These are phyloP conservation scores for Eurystomus glaucurus DNA, from an alignment of 2,797 vertebrate genomes.

Conservation along the genomic window DNA sequence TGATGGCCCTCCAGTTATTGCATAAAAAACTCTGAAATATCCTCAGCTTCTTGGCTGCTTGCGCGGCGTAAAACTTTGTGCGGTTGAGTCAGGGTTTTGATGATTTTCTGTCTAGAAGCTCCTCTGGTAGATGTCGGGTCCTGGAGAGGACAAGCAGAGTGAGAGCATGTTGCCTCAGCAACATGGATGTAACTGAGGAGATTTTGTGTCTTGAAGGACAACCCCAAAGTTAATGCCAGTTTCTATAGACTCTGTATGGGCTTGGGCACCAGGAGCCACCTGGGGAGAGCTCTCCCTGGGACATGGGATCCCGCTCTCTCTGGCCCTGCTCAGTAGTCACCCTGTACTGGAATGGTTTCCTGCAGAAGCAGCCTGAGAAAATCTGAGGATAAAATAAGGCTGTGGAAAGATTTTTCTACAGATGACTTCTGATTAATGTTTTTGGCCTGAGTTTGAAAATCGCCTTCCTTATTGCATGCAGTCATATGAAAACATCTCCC, in stretches of 20 bases:
- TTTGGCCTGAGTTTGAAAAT: slow-evolving; percentile 24
- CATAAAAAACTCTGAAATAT: background rate
- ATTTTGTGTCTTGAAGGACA: slow-evolving; percentile 40
- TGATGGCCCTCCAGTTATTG: slow-evolving; percentile 64
- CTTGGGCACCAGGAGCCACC: background rate
- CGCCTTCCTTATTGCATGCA: background rate
- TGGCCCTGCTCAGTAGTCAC: background rate
- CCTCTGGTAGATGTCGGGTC: background rate
- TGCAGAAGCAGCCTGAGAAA: background rate
- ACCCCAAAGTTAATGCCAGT: background rate
- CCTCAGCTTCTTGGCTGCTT: slow-evolving; percentile 57
- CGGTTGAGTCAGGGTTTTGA: background rate
- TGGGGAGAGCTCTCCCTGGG: background rate
- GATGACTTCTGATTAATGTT: background rate
- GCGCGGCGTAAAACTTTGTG: background rate
- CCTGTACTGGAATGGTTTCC: background rate
- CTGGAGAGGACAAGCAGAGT: slow-evolving; percentile 13
- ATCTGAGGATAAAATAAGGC: slow-evolving; percentile 7
- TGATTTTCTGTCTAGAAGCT: slow-evolving; percentile 40
- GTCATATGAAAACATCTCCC: background rate
- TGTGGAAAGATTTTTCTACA: background rate
- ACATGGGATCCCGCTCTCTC: background rate
- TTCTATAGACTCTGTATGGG: background rate
- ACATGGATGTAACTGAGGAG: background rate
- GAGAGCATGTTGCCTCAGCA: background rate